Percentiles rank a stretch among this genome's conserved stretches.
Conservation (phyloP, 2,113 vertebrate genomes). For the Pampusana beccarii region DNA sequence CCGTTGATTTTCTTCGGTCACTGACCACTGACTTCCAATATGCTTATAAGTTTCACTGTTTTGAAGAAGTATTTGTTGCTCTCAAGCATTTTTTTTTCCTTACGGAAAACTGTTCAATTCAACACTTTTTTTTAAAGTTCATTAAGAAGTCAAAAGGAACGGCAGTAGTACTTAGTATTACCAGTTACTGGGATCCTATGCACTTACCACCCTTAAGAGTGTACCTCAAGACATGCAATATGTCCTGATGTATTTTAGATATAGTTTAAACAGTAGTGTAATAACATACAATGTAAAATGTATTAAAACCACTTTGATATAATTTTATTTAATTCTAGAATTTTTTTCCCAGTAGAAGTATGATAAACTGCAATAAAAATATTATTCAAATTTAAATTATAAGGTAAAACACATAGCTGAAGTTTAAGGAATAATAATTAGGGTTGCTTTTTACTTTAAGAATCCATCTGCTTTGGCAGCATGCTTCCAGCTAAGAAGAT, state of each 20-base stretch:
- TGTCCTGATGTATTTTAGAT: not conserved
- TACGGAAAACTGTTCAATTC: not conserved
- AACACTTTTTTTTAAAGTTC: not conserved
- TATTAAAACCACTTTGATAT: not conserved
- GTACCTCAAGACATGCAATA: not conserved
- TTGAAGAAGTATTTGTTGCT: not conserved
- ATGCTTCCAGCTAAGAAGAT: not conserved
- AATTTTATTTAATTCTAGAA: not conserved
- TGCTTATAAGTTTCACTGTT: not conserved
- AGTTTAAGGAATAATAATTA: not conserved
- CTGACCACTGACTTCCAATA: not conserved
- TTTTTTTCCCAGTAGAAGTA: not conserved
- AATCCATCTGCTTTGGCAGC: not conserved
- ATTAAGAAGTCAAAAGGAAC: not conserved
- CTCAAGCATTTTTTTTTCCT: not conserved
- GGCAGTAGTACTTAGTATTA: not conserved
- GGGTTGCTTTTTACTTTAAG: not conserved
- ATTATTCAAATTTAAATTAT: not conserved
- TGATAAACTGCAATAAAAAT: not conserved
- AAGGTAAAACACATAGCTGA: not conserved
- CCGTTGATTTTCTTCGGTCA: not conserved
- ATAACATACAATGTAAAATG: not conserved
- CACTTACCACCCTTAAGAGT: not conserved
- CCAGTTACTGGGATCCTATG: not conserved
- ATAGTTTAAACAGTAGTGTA: not conserved